Conservation (phyloP, 2,888 invertebrate species). For the Mimas tiliae region DNA sequence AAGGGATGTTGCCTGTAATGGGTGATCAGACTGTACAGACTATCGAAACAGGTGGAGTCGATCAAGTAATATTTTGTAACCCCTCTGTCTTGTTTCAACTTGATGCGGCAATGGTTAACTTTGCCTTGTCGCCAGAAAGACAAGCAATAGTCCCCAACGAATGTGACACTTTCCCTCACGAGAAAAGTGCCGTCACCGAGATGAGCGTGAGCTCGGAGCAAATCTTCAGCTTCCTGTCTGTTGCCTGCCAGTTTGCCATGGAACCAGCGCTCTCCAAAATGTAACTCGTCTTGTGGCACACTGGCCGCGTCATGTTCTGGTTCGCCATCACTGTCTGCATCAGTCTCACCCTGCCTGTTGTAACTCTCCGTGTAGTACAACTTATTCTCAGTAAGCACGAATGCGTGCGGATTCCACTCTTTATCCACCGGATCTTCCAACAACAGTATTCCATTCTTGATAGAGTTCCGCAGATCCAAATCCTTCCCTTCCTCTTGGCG, state of each 20-base stretch:
- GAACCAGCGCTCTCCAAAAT: conserved; percentile 97
- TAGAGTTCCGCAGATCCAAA: conserved; percentile 91
- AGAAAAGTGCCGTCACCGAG: conserved; percentile 96
- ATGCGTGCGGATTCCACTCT: conserved; percentile 97
- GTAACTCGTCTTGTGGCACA: conserved; percentile 93
- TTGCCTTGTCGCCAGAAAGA: conserved; percentile 96
- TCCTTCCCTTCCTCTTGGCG: conserved; percentile 87
- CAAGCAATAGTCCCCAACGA: conserved; percentile 97
- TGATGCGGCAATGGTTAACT: conserved; percentile 96
- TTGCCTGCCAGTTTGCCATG: conserved; percentile 94
- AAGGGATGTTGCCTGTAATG: conserved; percentile 95
- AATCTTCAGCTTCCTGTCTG: conserved; percentile 91
- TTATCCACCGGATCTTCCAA: conserved; percentile 95
- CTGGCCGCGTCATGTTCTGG: conserved; percentile 85
- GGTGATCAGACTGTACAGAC: conserved; percentile 95
- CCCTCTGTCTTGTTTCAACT: conserved; percentile 94
- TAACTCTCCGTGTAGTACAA: conserved; percentile 93
- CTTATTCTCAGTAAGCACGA: conserved; percentile 94
- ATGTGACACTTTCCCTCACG: conserved; percentile 97
- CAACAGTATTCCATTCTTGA: conserved; percentile 95
- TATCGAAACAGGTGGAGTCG: conserved; percentile 95
- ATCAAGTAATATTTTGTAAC: conserved; percentile 95
- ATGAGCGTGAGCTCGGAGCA: conserved; percentile 90
- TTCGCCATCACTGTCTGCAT: conserved; percentile 86
- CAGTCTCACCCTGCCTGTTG: conserved; percentile 76